Percentiles rank a stretch among this genome's conserved stretches.
Conservation (phyloP, 2,797 vertebrate genomes). For the Clarias platycephalus region DNA sequence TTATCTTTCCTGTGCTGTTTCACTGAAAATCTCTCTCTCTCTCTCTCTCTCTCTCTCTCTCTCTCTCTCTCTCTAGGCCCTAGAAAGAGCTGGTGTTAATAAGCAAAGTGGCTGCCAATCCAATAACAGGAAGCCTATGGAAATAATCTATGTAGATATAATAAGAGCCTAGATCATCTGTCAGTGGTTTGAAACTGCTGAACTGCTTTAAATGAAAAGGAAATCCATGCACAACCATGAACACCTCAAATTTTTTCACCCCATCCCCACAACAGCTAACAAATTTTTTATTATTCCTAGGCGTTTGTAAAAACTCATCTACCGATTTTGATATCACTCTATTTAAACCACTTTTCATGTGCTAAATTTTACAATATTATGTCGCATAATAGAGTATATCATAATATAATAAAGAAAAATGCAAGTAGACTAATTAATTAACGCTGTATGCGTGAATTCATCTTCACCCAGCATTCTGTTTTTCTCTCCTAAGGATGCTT, state of each 20-base stretch:
- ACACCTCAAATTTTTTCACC: background rate
- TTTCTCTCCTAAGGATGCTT: background rate
- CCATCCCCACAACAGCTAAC: background rate
- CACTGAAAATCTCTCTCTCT: slow-evolving; percentile 34
- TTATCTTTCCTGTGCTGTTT: slow-evolving; percentile 21
- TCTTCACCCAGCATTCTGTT: background rate
- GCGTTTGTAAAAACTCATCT: background rate
- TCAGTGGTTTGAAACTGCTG: slow-evolving; percentile 2
- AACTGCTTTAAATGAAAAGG: background rate
- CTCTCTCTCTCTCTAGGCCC: slow-evolving; percentile 1
- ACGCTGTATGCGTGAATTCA: background rate
- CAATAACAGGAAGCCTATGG: slow-evolving; percentile 14
- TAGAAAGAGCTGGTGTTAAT: slow-evolving; percentile 59
- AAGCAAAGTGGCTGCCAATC: slow-evolving; percentile 59
- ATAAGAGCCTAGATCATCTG: background rate
- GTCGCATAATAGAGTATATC: background rate
- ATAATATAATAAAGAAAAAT: background rate
- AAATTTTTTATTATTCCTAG: background rate
- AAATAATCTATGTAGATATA: slow-evolving; percentile 9
- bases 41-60: slow-evolving; percentile 12
- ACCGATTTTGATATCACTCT: background rate
- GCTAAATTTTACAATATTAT: background rate
- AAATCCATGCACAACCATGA: background rate
- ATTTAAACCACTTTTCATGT: background rate
- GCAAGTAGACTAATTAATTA: background rate